Percentiles rank a stretch among this genome's conserved stretches.
phyloP scores from a whole-genome alignment of 2,888 invertebrate genomes.

The Cryptocephalus primarius region DNA sequence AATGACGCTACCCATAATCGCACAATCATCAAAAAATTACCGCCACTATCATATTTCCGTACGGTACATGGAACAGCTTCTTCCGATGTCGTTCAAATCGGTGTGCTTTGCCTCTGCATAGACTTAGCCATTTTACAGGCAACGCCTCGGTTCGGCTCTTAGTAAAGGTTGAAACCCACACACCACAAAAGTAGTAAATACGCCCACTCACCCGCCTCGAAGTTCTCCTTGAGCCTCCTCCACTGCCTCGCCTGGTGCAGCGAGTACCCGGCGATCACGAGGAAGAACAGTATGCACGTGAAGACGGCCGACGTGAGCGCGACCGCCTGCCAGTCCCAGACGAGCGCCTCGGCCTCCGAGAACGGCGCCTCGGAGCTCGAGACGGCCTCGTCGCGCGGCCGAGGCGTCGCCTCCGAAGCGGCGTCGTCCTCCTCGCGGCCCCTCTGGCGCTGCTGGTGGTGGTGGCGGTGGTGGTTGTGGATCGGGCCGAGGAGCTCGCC shows the following conservation, averaged over 20 bases:
- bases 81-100: no score
- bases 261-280: slow-evolving; percentile 64
- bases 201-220: slow-evolving; percentile 59
- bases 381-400: slow-evolving; percentile 23
- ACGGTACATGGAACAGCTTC: no score
- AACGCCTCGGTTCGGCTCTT: no score
- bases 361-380: slow-evolving; percentile 36
- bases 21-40: no score
- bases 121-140: no score
- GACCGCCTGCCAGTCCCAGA: slow-evolving; percentile 66
- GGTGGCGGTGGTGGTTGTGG: slow-evolving; percentile 21
- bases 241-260: slow-evolving; percentile 70
- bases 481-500: slow-evolving; percentile 15
- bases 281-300: slow-evolving; percentile 69
- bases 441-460: slow-evolving; percentile 9
- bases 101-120: no score
- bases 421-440: slow-evolving; percentile 17
- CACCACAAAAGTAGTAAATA: no score
- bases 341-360: slow-evolving; percentile 36
- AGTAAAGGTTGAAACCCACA: no score
- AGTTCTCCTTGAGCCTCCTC: slow-evolving; percentile 65
- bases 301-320: slow-evolving; percentile 62
- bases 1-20: no score
- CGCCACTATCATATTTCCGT: no score
- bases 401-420: slow-evolving; percentile 6